phyloP scores from a whole-genome alignment of 2,113 vertebrate species.

The Eidolon helvum region DNA sequence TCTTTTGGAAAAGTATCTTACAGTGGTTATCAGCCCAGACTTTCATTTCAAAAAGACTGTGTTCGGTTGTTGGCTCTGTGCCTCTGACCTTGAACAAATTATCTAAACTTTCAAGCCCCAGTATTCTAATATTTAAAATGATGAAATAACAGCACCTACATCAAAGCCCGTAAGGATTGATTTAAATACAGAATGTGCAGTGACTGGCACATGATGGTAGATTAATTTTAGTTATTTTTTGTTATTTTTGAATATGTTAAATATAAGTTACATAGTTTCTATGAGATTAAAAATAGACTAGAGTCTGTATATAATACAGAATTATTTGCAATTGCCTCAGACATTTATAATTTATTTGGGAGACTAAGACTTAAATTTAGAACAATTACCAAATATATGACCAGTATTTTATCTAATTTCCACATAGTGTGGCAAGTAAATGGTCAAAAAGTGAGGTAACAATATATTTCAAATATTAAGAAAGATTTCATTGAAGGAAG shows the following conservation, averaged over 20 bases:
- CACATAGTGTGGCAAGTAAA: not conserved
- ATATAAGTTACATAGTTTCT: not conserved
- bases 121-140: not conserved
- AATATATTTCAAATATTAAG: not conserved
- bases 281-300: not conserved
- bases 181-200: not conserved
- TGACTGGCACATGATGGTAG: not conserved
- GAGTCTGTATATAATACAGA: not conserved
- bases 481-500: not conserved
- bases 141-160: not conserved
- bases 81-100: not conserved
- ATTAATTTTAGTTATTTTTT: not conserved
- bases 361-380: not conserved
- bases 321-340: not conserved
- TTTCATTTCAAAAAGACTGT: not conserved
- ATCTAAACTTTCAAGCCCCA: not conserved
- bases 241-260: not conserved
- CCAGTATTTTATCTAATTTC: not conserved
- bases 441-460: not conserved
- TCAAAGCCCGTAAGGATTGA: not conserved
- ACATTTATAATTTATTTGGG: not conserved
- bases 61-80: not conserved
- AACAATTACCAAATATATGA: not conserved
- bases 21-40: not conserved
- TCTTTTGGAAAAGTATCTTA: not conserved